Evolutionary conservation across 2,797 vertebrate species (phyloP).

Genomic region (Numenius phaeopus): DNA sequence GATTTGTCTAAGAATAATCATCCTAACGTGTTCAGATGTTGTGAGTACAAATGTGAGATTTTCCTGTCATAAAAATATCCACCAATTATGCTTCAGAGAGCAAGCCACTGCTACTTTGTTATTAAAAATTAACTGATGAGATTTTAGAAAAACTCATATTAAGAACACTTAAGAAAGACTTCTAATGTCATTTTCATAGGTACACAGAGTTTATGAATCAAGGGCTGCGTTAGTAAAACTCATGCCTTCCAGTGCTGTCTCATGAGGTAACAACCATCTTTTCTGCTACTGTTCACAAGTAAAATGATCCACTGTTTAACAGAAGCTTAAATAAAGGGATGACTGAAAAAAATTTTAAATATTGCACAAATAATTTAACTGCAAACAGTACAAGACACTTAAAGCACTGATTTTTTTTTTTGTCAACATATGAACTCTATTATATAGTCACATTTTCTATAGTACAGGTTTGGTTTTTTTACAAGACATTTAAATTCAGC

Average conservation of each 20-base stretch:
- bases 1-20: background rate
- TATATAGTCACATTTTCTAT: slow-evolving; percentile 74
- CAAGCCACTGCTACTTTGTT: background rate
- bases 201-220: background rate
- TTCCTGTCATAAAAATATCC: slow-evolving; percentile 14
- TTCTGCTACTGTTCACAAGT: slow-evolving; percentile 33
- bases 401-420: slow-evolving; percentile 64
- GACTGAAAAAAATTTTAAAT: slow-evolving; percentile 68
- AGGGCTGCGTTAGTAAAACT: slow-evolving; percentile 16
- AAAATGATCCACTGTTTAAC: slow-evolving; percentile 33
- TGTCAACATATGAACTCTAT: slow-evolving; percentile 63
- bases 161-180: background rate
- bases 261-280: background rate
- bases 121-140: background rate
- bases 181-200: background rate
- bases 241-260: slow-evolving; percentile 1
- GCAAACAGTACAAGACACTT: slow-evolving; percentile 71
- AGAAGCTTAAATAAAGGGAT: slow-evolving; percentile 61
- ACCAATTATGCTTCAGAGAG: background rate
- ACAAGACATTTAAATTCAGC: slow-evolving; percentile 68
- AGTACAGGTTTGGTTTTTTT: slow-evolving; percentile 71
- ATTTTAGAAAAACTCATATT: background rate
- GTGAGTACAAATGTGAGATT: background rate
- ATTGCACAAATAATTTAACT: slow-evolving; percentile 85
- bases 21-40: background rate